These are phyloP conservation scores for Archivesica marissinica DNA, from an alignment of 1,140 invertebrate genomes.

Conservation along the genomic window DNA sequence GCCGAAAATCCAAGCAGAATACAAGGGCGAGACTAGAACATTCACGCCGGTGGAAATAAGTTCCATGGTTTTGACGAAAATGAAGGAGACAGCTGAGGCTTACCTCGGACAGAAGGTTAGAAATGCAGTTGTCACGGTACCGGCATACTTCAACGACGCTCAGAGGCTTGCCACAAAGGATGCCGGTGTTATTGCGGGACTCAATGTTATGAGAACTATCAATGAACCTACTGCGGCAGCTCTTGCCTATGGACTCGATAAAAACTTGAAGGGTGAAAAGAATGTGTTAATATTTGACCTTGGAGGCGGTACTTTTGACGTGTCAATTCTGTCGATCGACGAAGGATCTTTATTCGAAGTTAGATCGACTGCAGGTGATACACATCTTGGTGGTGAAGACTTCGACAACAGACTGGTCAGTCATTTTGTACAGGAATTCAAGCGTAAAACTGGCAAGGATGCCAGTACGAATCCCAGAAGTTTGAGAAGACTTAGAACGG, in stretches of 20 bases:
- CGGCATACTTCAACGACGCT: conserved; percentile 69
- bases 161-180: neutral
- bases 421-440: conserved; percentile 88
- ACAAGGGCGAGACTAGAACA: conserved; percentile 94
- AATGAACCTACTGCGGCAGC: conserved; percentile 85
- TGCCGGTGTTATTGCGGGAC: conserved; percentile 86
- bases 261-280: conserved; percentile 84
- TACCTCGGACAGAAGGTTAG: conserved; percentile 89
- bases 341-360: conserved; percentile 89
- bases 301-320: conserved; percentile 79
- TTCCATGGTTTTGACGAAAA: conserved; percentile 93
- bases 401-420: conserved; percentile 88
- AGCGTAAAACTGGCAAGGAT: conserved; percentile 97
- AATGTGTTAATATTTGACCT: conserved; percentile 81
- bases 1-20: conserved; percentile 91
- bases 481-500: conserved; percentile 94
- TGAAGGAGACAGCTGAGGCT: conserved; percentile 96
- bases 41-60: conserved; percentile 95
- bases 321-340: conserved; percentile 83
- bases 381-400: conserved; percentile 86
- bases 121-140: conserved; percentile 84
- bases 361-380: conserved; percentile 84
- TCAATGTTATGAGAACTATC: conserved; percentile 86
- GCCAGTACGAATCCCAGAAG: conserved; percentile 86
- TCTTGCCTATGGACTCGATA: conserved; percentile 85